Evolutionary conservation across 2,113 vertebrate genomes (phyloP).

Genomic region (Cheirogaleus medius): DNA sequence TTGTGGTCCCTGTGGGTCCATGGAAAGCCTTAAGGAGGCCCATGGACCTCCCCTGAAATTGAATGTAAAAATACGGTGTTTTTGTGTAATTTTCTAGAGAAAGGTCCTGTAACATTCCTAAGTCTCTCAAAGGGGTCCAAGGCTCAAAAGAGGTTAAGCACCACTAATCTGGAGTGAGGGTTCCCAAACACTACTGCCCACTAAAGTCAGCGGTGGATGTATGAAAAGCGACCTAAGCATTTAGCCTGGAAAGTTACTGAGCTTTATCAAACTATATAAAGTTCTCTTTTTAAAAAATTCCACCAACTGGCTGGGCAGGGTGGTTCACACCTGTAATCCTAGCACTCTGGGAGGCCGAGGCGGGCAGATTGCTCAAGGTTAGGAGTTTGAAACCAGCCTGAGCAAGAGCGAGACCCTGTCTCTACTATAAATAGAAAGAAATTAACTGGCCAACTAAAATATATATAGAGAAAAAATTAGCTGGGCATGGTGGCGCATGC

Average conservation of each 20-base stretch:
- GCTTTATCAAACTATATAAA: neutral
- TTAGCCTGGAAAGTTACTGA: constrained; percentile 23
- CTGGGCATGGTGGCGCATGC: no score
- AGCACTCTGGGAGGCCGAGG: no score
- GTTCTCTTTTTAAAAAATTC: neutral
- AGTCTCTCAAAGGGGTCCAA: neutral
- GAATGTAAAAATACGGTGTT: neutral
- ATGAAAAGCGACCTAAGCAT: neutral
- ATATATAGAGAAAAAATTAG: no score
- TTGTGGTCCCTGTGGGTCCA: neutral
- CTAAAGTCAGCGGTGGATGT: neutral
- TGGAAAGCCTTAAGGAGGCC: neutral
- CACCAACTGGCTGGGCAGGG: no score
- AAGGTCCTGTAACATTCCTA: neutral
- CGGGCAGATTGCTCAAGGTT: no score
- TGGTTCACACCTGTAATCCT: no score
- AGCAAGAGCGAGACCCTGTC: no score
- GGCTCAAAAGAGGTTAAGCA: neutral
- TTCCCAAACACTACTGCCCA: neutral
- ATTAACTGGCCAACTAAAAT: no score
- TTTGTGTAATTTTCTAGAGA: constrained; percentile 24
- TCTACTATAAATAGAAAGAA: no score
- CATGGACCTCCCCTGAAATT: neutral
- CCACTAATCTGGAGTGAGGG: neutral
- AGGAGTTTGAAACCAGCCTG: no score